Evolutionary conservation across 23 tunicate genomes (phyloP).

Genomic region (Halocynthia aurantium): DNA sequence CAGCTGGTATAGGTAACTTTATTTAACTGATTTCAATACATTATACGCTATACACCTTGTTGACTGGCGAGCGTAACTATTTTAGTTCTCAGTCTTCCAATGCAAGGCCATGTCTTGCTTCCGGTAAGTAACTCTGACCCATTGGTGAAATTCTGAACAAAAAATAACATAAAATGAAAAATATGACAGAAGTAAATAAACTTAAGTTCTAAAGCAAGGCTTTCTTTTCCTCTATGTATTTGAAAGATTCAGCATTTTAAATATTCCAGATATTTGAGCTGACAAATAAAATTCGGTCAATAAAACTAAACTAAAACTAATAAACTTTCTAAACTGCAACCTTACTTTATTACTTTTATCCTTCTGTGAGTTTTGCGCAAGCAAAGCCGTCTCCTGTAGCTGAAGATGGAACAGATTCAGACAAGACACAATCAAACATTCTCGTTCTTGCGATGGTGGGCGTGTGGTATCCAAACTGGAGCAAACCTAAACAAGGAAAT

Average conservation of each 20-base stretch:
- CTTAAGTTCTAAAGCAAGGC: too few species aligned
- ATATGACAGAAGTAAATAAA: too few species aligned
- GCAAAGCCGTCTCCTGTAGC: slow-evolving; percentile 10
- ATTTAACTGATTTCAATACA: not conserved
- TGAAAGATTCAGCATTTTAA: too few species aligned
- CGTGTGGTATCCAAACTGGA: slow-evolving; percentile 12
- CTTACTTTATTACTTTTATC: too few species aligned
- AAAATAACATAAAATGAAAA: too few species aligned
- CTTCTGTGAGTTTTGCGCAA: not conserved
- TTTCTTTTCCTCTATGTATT: too few species aligned
- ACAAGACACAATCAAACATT: slow-evolving; percentile 27
- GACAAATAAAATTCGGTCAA: too few species aligned
- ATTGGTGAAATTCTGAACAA: too few species aligned
- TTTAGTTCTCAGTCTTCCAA: slow-evolving; percentile 39
- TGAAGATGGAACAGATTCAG: slow-evolving; percentile 50
- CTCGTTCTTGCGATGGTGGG: slow-evolving; percentile 33
- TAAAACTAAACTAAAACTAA: too few species aligned
- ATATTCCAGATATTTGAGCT: too few species aligned
- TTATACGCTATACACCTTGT: slow-evolving; percentile 31
- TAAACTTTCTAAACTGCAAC: too few species aligned
- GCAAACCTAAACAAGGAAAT: slow-evolving; percentile 19
- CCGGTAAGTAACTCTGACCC: too few species aligned
- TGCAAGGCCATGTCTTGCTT: not conserved
- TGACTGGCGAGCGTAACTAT: slow-evolving; percentile 48
- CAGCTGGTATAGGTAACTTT: not conserved